phyloP scores from a whole-genome alignment of 1,140 invertebrate genomes.

The Chrysopa pallens region DNA sequence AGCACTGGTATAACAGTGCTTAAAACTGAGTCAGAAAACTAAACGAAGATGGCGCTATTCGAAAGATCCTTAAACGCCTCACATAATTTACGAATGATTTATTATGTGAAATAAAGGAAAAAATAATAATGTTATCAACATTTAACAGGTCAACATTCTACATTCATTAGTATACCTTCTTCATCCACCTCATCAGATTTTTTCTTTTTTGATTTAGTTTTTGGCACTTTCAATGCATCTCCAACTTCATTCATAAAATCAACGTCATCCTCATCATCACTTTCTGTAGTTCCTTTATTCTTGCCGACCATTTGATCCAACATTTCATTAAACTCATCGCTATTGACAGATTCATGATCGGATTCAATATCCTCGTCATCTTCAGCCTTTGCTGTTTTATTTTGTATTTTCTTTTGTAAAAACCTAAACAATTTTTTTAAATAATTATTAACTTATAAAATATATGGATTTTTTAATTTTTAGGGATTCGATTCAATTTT shows the following conservation, averaged over 20 bases:
- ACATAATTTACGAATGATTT: too few species aligned
- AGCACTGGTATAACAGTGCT: too few species aligned
- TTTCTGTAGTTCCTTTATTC: slow-evolving; percentile 8
- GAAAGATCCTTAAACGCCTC: too few species aligned
- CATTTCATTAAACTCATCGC: slow-evolving; percentile 79
- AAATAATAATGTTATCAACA: too few species aligned
- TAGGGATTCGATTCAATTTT: too few species aligned
- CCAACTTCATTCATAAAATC: slow-evolving; percentile 34
- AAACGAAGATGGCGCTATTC: too few species aligned
- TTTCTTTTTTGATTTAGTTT: slow-evolving; percentile 14
- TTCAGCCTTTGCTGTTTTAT: slow-evolving; percentile 11
- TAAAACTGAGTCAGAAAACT: too few species aligned
- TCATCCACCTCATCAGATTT: not conserved
- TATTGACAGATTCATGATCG: slow-evolving; percentile 66
- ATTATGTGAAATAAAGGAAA: too few species aligned
- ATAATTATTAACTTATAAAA: too few species aligned
- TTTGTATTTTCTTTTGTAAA: slow-evolving; percentile 26
- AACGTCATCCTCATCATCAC: slow-evolving; percentile 26
- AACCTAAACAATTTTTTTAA: slow-evolving; percentile 18
- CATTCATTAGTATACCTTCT: not conserved
- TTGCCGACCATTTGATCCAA: slow-evolving; percentile 40
- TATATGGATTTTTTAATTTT: too few species aligned
- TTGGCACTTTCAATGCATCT: slow-evolving; percentile 18
- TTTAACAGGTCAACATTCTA: too few species aligned
- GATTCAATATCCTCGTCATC: slow-evolving; percentile 23